Evolutionary conservation across 2,888 invertebrate species (phyloP).

Genomic region (Amphiduros pacificus): DNA sequence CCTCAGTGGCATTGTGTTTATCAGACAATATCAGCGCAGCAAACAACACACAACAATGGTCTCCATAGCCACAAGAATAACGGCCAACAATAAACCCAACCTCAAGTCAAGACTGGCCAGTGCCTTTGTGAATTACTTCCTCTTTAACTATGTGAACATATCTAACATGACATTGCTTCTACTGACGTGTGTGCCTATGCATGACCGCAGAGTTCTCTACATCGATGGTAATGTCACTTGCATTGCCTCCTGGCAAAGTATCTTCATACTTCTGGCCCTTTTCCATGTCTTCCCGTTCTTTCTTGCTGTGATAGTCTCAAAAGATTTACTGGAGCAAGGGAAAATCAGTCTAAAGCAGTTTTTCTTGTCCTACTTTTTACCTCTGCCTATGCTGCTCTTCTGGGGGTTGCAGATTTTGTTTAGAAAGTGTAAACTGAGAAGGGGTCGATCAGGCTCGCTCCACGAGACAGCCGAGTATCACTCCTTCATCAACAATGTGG

Average conservation of each 20-base stretch:
- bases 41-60: not conserved
- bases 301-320: conserved; percentile 13
- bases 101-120: conserved; percentile 5
- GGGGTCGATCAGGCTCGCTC: not conserved
- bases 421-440: not conserved
- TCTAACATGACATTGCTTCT: conserved; percentile 12
- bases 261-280: conserved; percentile 11
- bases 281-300: conserved; percentile 19
- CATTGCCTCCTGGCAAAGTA: conserved; percentile 13
- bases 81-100: not conserved
- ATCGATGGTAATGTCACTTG: conserved; percentile 17
- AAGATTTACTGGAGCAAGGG: not conserved
- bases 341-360: conserved; percentile 9
- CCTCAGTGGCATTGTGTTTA: no score
- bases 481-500: not conserved
- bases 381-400: conserved; percentile 19
- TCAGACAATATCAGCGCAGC: no score
- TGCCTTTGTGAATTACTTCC: conserved; percentile 7
- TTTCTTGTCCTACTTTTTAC: conserved; percentile 19
- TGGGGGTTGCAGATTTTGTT: conserved; percentile 3
- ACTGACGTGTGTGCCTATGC: conserved; percentile 11
- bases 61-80: not conserved
- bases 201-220: conserved; percentile 5
- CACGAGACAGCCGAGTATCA: not conserved
- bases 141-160: conserved; percentile 17